Conservation (phyloP, 2,797 vertebrate species). For the Jordanella pulchra region DNA sequence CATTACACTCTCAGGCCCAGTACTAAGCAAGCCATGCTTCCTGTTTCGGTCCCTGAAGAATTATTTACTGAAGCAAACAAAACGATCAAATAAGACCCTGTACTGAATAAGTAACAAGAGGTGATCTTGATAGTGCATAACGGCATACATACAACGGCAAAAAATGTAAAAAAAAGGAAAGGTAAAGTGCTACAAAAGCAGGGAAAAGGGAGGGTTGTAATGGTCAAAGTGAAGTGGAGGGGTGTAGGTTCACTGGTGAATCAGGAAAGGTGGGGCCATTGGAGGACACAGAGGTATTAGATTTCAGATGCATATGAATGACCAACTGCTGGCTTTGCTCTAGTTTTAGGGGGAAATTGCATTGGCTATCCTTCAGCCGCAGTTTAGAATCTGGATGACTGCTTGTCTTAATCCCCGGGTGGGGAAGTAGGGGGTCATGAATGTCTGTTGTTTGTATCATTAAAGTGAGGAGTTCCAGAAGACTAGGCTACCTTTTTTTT, state of each 20-base stretch:
- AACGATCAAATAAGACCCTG: constrained; percentile 78
- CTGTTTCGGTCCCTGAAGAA: constrained; percentile 71
- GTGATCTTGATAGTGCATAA: constrained; percentile 77
- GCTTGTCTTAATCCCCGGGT: constrained; percentile 67
- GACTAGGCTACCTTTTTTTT: constrained; percentile 21
- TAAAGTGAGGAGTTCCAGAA: constrained; percentile 63
- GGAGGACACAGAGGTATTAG: constrained; percentile 78
- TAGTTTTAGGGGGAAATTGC: constrained; percentile 75
- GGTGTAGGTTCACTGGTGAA: constrained; percentile 72
- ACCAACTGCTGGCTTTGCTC: constrained; percentile 77
- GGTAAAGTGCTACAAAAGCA: constrained; percentile 1
- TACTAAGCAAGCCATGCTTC: constrained; percentile 75
- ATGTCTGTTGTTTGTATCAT: constrained; percentile 69
- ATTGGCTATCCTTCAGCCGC: constrained; percentile 72
- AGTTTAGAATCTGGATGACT: constrained; percentile 76
- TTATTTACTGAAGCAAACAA: constrained; percentile 84
- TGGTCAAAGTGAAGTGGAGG: constrained; percentile 71
- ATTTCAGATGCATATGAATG: constrained; percentile 85
- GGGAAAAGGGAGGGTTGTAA: constrained; percentile 63
- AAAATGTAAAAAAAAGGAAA: constrained; percentile 30
- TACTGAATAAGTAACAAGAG: constrained; percentile 64
- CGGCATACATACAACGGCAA: constrained; percentile 80
- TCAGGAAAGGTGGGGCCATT: constrained; percentile 69
- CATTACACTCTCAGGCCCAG: constrained; percentile 72
- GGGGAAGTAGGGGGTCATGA: constrained; percentile 66